Evolutionary conservation across 2,113 vertebrate genomes (phyloP).

Genomic region (Cygnus buccinator): DNA sequence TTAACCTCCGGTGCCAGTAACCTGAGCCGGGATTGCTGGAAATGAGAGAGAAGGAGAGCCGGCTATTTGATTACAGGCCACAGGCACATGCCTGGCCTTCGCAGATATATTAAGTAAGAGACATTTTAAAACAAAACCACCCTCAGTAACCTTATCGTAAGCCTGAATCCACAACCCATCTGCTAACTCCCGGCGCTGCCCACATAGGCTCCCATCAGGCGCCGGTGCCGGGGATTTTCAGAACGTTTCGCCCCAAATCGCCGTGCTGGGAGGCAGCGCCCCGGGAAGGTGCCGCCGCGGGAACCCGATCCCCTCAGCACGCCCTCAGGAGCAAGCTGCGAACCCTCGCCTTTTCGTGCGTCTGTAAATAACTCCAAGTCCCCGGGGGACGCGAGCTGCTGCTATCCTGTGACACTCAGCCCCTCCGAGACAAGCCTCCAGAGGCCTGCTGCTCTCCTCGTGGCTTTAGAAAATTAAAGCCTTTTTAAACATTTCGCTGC

Average conservation of each 20-base stretch:
- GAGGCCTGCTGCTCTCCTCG: not conserved
- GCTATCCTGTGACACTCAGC: not conserved
- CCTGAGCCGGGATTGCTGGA: constrained; percentile 48
- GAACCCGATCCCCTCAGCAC: not conserved
- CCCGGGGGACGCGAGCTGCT: not conserved
- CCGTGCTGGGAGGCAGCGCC: not conserved
- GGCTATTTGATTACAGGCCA: constrained; percentile 65
- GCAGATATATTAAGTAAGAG: constrained; percentile 74
- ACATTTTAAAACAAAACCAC: constrained; percentile 74
- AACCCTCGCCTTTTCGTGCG: not conserved
- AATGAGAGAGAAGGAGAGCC: constrained; percentile 39
- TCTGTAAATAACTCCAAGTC: not conserved
- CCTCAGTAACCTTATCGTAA: constrained; percentile 69
- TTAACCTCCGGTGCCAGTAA: constrained; percentile 62
- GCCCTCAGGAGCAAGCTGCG: not conserved
- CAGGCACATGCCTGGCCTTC: constrained; percentile 73
- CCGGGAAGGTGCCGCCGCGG: not conserved
- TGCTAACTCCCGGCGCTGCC: constrained; percentile 43
- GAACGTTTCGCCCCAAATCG: not conserved
- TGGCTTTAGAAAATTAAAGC: not conserved
- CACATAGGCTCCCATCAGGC: constrained; percentile 12
- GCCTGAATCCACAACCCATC: constrained; percentile 48
- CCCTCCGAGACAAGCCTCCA: not conserved
- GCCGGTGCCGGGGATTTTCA: not conserved
- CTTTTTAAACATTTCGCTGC: not conserved